Percentiles rank a stretch among this genome's conserved stretches.
Evolutionary conservation across 1,140 invertebrate genomes (phyloP).

Genomic region (Physella acuta): DNA sequence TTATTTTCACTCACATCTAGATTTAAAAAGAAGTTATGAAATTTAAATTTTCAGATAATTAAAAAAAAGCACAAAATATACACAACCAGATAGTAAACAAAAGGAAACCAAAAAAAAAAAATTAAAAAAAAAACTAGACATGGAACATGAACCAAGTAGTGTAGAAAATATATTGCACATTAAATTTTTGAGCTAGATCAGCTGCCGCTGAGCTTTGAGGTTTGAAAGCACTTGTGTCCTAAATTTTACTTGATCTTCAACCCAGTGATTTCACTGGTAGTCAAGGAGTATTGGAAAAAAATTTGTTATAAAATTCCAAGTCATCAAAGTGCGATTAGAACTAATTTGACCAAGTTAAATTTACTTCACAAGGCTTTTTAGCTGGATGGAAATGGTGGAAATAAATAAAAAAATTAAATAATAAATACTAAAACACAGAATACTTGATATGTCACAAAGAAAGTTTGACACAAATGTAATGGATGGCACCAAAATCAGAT

Average conservation of each 20-base stretch:
- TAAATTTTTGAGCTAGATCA: conserved; percentile 2
- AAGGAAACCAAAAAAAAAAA: not conserved
- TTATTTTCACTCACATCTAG: too few species aligned
- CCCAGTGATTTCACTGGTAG: too few species aligned
- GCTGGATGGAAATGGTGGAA: too few species aligned
- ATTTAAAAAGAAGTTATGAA: not conserved
- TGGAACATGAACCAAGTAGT: not conserved
- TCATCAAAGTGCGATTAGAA: too few species aligned
- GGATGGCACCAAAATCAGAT: too few species aligned
- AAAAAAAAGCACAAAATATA: not conserved
- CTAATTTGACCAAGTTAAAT: too few species aligned
- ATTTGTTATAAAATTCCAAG: too few species aligned
- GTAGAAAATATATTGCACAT: conserved; percentile 19
- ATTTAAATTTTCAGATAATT: not conserved
- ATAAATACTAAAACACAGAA: conserved; percentile 10
- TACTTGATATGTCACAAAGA: conserved; percentile 12
- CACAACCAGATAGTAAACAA: not conserved
- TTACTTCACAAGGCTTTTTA: too few species aligned
- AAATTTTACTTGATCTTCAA: not conserved
- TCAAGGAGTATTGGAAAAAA: too few species aligned
- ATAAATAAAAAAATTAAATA: conserved; percentile 4
- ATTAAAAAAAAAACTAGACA: not conserved
- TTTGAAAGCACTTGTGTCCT: conserved; percentile 1
- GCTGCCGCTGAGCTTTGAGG: conserved; percentile 5
- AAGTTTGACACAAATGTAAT: conserved; percentile 10